Conservation (phyloP, 2,888 invertebrate species). For the Chelonus formosanus region DNA sequence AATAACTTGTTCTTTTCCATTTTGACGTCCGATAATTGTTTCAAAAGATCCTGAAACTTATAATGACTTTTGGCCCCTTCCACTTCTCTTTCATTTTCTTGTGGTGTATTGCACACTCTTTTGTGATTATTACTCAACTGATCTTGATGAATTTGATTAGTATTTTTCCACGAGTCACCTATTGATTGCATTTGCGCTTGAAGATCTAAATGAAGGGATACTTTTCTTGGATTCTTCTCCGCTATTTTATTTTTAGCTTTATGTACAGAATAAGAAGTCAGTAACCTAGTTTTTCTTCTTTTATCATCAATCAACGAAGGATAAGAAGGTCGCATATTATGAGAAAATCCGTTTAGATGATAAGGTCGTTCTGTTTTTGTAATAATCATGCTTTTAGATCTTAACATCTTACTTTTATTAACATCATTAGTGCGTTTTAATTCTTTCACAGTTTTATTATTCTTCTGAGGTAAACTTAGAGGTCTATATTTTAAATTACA, state of each 20-base stretch:
- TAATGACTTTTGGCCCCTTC: slow-evolving; percentile 4
- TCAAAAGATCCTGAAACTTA: slow-evolving; percentile 36
- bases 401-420: slow-evolving; percentile 31
- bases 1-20: slow-evolving; percentile 48
- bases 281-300: slow-evolving; percentile 27
- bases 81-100: slow-evolving; percentile 6
- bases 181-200: slow-evolving; percentile 48
- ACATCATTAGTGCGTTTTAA: neutral
- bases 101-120: neutral
- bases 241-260: neutral
- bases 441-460: slow-evolving; percentile 35
- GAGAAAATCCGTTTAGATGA: slow-evolving; percentile 28
- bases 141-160: slow-evolving; percentile 1
- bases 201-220: slow-evolving; percentile 54
- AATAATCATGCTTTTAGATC: slow-evolving; percentile 42
- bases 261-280: neutral
- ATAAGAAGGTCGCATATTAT: slow-evolving; percentile 35
- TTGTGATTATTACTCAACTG: neutral
- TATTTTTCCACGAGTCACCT: slow-evolving; percentile 25
- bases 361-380: slow-evolving; percentile 43
- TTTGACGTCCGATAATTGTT: slow-evolving; percentile 44
- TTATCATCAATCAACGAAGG: slow-evolving; percentile 36
- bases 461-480: slow-evolving; percentile 45
- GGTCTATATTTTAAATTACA: slow-evolving; percentile 53
- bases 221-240: slow-evolving; percentile 28